Conservation (phyloP, 2,888 invertebrate genomes). For the Noctuana brunneofusca region DNA sequence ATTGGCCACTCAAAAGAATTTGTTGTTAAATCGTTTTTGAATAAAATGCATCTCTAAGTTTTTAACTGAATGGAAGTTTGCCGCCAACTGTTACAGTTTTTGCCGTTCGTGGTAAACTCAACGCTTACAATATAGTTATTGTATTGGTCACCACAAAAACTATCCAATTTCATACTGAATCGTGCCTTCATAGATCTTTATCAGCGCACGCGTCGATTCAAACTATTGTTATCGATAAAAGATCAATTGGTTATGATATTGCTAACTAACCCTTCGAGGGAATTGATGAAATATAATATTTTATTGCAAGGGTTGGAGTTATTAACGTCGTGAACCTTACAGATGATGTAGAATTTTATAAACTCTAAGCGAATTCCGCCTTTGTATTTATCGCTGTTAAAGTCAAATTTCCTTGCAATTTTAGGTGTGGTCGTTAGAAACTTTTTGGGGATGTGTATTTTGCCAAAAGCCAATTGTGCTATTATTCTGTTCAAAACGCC, state of each 20-base stretch:
- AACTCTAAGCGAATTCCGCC: not conserved
- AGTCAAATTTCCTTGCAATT: not conserved
- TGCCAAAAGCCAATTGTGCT: conserved; percentile 52
- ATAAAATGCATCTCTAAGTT: conserved; percentile 15
- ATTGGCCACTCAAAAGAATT: conserved; percentile 23
- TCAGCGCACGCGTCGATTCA: conserved; percentile 53
- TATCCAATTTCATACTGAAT: conserved; percentile 59
- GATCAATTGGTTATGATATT: conserved; percentile 39
- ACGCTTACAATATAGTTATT: conserved; percentile 3
- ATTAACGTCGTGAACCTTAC: conserved; percentile 6
- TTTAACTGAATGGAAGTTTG: conserved; percentile 11
- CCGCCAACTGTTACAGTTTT: not conserved
- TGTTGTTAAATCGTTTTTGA: conserved; percentile 16
- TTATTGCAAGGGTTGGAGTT: conserved; percentile 56
- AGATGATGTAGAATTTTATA: not conserved
- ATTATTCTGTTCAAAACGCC: conserved; percentile 48
- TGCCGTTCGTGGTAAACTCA: not conserved
- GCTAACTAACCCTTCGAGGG: conserved; percentile 37
- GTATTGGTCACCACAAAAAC: conserved; percentile 53
- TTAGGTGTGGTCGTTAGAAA: not conserved
- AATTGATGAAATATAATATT: conserved; percentile 74
- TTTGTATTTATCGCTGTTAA: not conserved
- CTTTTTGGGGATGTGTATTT: conserved; percentile 39
- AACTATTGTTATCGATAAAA: conserved; percentile 28
- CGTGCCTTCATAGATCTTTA: conserved; percentile 63